Evolutionary conservation across 2,797 vertebrate genomes (phyloP).

Genomic region (Coregonus suidteri): DNA sequence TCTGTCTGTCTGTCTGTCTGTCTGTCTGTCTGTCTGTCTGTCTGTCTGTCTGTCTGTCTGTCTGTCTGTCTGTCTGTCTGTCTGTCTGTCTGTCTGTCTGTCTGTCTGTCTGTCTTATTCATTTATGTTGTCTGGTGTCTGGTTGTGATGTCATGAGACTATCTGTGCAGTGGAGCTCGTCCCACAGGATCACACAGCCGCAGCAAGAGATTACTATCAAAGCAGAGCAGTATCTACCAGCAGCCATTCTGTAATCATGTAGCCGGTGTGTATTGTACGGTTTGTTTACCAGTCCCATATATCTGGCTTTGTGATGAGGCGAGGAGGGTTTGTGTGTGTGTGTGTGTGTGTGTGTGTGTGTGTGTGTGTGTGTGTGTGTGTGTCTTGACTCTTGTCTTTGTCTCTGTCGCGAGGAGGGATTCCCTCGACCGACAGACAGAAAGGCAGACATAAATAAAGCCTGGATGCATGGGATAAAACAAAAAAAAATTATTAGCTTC

Average conservation of each 20-base stretch:
- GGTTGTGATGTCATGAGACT: conserved; percentile 20
- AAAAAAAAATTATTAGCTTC: neutral
- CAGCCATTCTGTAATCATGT: conserved; percentile 47
- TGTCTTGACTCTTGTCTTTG: neutral
- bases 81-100: neutral
- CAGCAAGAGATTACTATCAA: no score
- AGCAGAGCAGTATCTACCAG: no score
- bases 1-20: no score
- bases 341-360: neutral
- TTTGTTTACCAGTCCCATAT: conserved; percentile 36
- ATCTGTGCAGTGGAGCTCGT: conserved; percentile 13
- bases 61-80: neutral
- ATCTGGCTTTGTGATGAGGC: conserved; percentile 32
- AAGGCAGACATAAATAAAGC: neutral
- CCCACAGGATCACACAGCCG: conserved; percentile 4
- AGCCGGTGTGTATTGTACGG: conserved; percentile 21
- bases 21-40: no score
- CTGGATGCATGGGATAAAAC: neutral
- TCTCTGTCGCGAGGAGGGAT: neutral
- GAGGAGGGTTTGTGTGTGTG: neutral
- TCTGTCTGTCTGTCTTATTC: neutral
- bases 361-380: neutral
- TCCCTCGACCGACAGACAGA: neutral
- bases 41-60: no score
- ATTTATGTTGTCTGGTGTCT: neutral